These are phyloP conservation scores for Mus caroli DNA, from an alignment of 2,797 vertebrate species.

Conservation along the genomic window DNA sequence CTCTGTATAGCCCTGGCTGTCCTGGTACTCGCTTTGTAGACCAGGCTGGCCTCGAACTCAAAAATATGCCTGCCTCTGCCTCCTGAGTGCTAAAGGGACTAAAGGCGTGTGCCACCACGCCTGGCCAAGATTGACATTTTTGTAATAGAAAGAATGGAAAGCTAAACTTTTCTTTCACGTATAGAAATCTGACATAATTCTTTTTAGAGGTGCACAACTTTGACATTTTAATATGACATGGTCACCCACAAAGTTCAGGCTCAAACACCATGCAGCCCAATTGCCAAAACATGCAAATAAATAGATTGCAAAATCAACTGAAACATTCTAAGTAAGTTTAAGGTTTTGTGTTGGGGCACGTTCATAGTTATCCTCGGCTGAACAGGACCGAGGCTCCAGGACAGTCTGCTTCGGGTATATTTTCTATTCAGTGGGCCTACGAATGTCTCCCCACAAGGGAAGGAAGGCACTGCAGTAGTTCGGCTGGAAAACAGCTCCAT, in stretches of 20 bases:
- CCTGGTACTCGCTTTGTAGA: no score
- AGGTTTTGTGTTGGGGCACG: not conserved
- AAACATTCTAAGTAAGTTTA: not conserved
- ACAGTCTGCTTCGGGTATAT: constrained; percentile 7
- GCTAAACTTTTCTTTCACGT: not conserved
- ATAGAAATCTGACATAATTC: not conserved
- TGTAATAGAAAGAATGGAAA: constrained; percentile 21
- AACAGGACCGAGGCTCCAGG: not conserved
- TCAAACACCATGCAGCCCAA: not conserved
- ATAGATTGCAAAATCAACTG: not conserved
- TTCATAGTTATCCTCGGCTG: not conserved
- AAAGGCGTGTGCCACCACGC: no score
- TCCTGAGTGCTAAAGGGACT: no score
- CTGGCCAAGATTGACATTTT: not conserved
- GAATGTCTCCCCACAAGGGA: constrained; percentile 15
- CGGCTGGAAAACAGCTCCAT: not conserved
- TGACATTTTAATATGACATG: not conserved
- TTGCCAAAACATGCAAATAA: not conserved
- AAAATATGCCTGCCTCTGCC: no score
- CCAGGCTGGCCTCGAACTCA: no score
- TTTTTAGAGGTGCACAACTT: not conserved
- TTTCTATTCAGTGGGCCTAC: not conserved
- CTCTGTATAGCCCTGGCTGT: no score
- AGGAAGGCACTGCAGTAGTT: not conserved
- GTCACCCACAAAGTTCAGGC: not conserved